Percentiles rank a stretch among this genome's conserved stretches.
These are phyloP conservation scores for Eretmocerus hayati DNA, from an alignment of 2,888 invertebrate genomes.

Conservation along the genomic window DNA sequence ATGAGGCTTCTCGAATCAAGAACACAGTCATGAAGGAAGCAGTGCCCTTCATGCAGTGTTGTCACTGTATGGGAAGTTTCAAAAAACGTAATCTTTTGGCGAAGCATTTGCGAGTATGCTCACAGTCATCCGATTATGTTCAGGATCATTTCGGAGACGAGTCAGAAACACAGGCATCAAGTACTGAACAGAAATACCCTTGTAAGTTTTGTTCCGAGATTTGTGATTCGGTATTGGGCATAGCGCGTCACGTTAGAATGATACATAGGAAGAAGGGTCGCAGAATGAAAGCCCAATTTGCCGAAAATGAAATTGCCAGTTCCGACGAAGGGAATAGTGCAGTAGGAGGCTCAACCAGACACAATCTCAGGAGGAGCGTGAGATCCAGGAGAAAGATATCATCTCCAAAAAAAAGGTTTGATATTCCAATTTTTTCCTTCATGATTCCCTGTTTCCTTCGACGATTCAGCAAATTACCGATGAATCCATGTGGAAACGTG, in stretches of 20 bases:
- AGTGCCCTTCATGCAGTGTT: constrained; percentile 32
- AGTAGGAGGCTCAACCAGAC: no score
- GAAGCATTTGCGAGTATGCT: constrained; percentile 36
- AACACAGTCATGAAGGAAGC: not conserved
- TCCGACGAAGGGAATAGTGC: no score
- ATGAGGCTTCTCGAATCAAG: not conserved
- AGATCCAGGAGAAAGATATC: no score
- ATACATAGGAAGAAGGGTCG: no score
- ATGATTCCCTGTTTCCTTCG: no score
- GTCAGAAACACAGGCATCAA: constrained; percentile 20
- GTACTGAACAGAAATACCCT: constrained; percentile 26
- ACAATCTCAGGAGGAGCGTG: no score
- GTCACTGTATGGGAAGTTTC: constrained; percentile 36
- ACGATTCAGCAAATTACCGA: no score
- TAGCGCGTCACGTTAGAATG: constrained; percentile 40
- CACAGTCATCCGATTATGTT: constrained; percentile 28
- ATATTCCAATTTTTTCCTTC: no score
- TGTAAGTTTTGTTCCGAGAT: constrained; percentile 41
- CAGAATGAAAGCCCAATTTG: no score
- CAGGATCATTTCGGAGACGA: constrained; percentile 14
- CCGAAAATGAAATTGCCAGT: no score
- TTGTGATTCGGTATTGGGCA: constrained; percentile 39
- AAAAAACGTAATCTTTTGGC: constrained; percentile 36
- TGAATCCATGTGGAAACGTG: no score
- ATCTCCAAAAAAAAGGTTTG: no score